phyloP scores from a whole-genome alignment of 2,113 vertebrate species.

The Oryzias curvinotus region DNA sequence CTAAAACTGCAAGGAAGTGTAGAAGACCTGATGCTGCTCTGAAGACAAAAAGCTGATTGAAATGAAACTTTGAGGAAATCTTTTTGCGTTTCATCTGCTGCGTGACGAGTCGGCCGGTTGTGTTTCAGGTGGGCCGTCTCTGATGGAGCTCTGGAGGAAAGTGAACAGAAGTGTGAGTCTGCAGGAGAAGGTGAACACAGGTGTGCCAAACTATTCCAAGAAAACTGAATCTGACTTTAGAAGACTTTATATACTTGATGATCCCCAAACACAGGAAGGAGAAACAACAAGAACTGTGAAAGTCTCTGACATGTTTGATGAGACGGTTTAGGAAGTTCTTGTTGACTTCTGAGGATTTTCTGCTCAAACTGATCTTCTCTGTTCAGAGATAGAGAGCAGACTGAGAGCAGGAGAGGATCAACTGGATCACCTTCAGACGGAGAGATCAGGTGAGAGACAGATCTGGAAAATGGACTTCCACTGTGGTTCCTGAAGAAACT shows the following conservation, averaged over 20 bases:
- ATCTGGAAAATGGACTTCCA: neutral
- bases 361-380: neutral
- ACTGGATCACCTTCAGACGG: conserved; percentile 2
- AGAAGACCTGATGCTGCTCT: too few relatives aligned
- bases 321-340: too few relatives aligned
- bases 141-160: conserved; percentile 5
- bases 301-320: too few relatives aligned
- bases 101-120: neutral
- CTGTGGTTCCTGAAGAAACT: too few relatives aligned
- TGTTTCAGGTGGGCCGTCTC: conserved; percentile 20
- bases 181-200: conserved; percentile 4
- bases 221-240: neutral
- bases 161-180: neutral
- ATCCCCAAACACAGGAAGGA: too few relatives aligned
- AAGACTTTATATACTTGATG: too few relatives aligned
- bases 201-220: neutral
- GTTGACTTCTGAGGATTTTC: too few relatives aligned
- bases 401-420: conserved; percentile 1
- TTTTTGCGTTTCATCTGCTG: too few relatives aligned
- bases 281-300: too few relatives aligned
- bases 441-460: conserved; percentile 1
- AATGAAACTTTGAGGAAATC: too few relatives aligned
- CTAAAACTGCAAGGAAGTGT: too few relatives aligned
- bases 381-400: neutral
- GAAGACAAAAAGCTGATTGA: too few relatives aligned